phyloP scores from a whole-genome alignment of 2,797 vertebrate genomes.

The Arctocebus calabarensis region DNA sequence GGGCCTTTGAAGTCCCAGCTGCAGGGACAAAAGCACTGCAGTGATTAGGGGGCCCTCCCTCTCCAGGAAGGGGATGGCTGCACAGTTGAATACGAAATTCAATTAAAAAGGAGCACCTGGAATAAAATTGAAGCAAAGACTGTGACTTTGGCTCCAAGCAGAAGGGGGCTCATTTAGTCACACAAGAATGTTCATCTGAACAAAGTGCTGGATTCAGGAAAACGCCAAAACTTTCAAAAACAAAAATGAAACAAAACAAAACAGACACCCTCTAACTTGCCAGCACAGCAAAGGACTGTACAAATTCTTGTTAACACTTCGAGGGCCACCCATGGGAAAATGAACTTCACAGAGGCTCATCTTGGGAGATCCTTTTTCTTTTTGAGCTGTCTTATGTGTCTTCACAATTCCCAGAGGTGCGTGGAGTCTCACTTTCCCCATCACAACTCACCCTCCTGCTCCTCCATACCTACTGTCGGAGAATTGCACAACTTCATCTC shows the following conservation, averaged over 20 bases:
- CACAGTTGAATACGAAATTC: constrained; percentile 57
- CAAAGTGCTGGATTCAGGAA: constrained; percentile 47
- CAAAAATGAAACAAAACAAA: background rate
- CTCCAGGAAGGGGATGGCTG: background rate
- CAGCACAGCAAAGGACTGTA: background rate
- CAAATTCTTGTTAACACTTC: background rate
- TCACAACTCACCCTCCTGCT: background rate
- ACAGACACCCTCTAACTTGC: background rate
- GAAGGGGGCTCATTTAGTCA: constrained; percentile 58
- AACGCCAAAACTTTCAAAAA: background rate
- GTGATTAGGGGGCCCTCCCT: constrained; percentile 62
- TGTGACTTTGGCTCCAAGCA: constrained; percentile 53
- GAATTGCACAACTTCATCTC: too few species aligned
- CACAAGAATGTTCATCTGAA: constrained; percentile 56
- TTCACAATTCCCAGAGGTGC: fast-evolving
- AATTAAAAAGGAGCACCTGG: constrained; percentile 77
- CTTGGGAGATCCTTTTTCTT: background rate
- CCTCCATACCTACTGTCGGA: background rate
- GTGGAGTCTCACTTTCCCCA: background rate
- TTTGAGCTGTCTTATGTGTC: background rate
- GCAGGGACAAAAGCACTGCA: constrained; percentile 39
- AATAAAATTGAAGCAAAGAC: constrained; percentile 45
- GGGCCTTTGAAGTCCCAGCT: constrained; percentile 80
- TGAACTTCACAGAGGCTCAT: background rate
- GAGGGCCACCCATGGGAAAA: background rate